Base-by-base conservation (phyloP, 2,113 vertebrate genomes). In the Oncorhynchus gorbuscha region DNA sequence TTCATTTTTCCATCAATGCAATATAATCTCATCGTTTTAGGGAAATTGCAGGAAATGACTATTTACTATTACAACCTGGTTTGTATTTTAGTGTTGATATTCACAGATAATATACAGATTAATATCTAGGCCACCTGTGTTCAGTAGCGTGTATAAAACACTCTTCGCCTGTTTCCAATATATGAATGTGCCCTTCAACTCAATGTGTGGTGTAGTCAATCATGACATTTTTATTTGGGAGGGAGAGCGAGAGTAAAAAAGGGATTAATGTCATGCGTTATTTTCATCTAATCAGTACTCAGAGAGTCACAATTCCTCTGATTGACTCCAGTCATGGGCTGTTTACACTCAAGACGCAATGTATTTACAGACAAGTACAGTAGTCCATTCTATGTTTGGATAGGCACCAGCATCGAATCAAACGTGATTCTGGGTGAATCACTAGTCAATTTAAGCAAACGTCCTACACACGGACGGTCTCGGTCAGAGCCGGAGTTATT, bases 121-220 rank as follows among this genome's bases (percentile, higher is more conserved):
- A 76, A 83, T 82, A 87, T 84, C 74, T 81, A 78, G 85, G 84
- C 85, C 81, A 84, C 75, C 24, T 74, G 35, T 87, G 82, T 85
- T 89, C 84, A 24, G 89, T 88, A 88, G 88, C 81, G 14, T 76
- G 64, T 84, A 83, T 81, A 70, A 70, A 78, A 80, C 76, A 84
- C 67, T 79, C 69, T 77, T 80, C 81, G 86, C 89, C 88, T 91
- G 91, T 79, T 90, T 83, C 84, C 81, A 84, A 89, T 91, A 82
- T 88, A 87, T 87, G 89, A 70, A 87, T 87, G 76, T 75, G 72
- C 80, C 85, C 84, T 84, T 90, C 75, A 89, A 79, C 88, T 85
- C 59, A 73, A 80, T 91, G 91, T 92, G 91, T 90, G 93, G 90
- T 88, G 91, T 77, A 73, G 83, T 88, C 87, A 76, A 77, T 91